Evolutionary conservation across 2,888 invertebrate genomes (phyloP).

Genomic region (Autographa gamma): DNA sequence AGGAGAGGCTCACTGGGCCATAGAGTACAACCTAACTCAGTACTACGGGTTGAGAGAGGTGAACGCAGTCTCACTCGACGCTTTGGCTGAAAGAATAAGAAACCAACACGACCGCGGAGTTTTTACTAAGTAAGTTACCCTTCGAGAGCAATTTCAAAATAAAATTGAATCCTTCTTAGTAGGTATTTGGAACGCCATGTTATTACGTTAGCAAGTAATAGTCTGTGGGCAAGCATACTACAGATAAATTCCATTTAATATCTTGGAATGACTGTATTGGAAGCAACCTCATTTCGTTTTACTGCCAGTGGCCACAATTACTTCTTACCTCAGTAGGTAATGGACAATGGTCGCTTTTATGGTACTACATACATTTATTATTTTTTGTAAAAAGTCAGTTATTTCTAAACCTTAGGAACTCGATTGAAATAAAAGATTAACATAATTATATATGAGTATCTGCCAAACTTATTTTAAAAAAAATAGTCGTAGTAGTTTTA

Average conservation of each 20-base stretch:
- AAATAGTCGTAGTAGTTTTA: too few species aligned
- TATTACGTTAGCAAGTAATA: background rate
- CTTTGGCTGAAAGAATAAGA: slow-evolving; percentile 94
- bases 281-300: background rate
- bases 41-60: slow-evolving; percentile 95
- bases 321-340: background rate
- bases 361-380: too few species aligned
- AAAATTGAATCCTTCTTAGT: background rate
- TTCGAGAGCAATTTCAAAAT: background rate
- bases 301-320: background rate
- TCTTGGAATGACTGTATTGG: background rate
- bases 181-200: background rate
- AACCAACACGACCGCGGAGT: slow-evolving; percentile 91
- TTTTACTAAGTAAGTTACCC: slow-evolving; percentile 91
- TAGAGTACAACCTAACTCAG: slow-evolving; percentile 95
- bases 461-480: too few species aligned
- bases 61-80: slow-evolving; percentile 92
- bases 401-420: too few species aligned
- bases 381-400: too few species aligned
- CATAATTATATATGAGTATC: too few species aligned
- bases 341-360: too few species aligned
- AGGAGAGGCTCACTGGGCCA: slow-evolving; percentile 93
- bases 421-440: too few species aligned
- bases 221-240: background rate
- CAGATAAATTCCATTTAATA: background rate